Evolutionary conservation across 2,797 vertebrate genomes (phyloP).

Genomic region (Chaetodon trifasciatus): DNA sequence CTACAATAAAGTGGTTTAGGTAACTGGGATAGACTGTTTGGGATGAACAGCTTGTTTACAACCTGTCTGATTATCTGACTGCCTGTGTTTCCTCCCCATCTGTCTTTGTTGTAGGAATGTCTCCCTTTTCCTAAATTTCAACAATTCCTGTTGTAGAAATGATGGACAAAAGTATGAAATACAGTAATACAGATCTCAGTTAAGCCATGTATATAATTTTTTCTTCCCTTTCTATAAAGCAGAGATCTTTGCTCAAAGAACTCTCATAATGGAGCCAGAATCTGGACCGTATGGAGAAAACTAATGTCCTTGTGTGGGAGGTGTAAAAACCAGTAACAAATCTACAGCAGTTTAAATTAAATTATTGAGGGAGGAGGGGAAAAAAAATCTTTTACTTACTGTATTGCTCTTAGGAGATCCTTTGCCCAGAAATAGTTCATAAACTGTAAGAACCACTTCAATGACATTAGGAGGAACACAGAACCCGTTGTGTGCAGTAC

Average conservation of each 20-base stretch:
- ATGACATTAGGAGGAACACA: neutral
- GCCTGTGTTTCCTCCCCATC: neutral
- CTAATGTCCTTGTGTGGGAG: slow-evolving; percentile 24
- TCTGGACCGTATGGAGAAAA: slow-evolving; percentile 9
- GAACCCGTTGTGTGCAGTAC: neutral
- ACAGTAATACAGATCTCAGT: neutral
- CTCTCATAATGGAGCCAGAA: slow-evolving; percentile 8
- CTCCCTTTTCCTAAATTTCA: neutral
- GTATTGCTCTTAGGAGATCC: neutral
- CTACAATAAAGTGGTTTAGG: neutral
- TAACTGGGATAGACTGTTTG: neutral
- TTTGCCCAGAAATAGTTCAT: neutral
- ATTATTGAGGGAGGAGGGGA: neutral
- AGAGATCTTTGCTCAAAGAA: neutral
- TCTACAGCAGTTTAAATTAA: slow-evolving; percentile 17
- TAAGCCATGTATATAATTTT: neutral
- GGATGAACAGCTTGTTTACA: too few species aligned
- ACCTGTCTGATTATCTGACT: too few species aligned
- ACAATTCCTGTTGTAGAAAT: too few species aligned
- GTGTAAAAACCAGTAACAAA: slow-evolving; percentile 29
- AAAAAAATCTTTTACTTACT: slow-evolving; percentile 2
- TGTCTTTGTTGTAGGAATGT: neutral
- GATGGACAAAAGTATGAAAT: neutral
- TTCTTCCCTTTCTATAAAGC: slow-evolving; percentile 3
- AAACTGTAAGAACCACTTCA: neutral